phyloP scores from a whole-genome alignment of 2,888 invertebrate genomes.

The Andrena flavipes region DNA sequence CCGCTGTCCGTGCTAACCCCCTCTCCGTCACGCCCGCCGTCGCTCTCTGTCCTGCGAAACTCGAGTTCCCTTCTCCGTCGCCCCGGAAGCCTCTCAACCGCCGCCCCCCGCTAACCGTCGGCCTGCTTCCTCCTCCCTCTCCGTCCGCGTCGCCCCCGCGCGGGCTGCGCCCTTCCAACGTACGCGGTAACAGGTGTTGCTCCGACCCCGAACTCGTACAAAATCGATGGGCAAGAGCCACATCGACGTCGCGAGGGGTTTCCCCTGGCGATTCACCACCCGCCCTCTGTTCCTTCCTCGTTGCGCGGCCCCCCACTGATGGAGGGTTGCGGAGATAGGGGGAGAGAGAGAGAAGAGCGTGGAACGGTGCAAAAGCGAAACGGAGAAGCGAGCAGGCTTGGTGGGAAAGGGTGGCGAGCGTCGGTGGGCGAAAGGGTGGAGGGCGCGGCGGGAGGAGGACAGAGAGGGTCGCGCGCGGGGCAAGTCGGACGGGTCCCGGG shows the following conservation, averaged over 20 bases:
- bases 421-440: background rate
- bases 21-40: background rate
- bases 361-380: slow-evolving; percentile 45
- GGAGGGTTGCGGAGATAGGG: background rate
- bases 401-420: slow-evolving; percentile 33
- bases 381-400: slow-evolving; percentile 19
- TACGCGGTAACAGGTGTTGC: slow-evolving; percentile 83
- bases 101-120: background rate
- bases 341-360: slow-evolving; percentile 26
- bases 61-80: slow-evolving; percentile 10
- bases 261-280: slow-evolving; percentile 55
- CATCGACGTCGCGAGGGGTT: slow-evolving; percentile 69
- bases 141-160: slow-evolving; percentile 13
- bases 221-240: slow-evolving; percentile 78
- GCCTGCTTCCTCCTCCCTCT: background rate
- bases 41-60: slow-evolving; percentile 14
- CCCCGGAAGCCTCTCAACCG: slow-evolving; percentile 43
- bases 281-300: slow-evolving; percentile 50
- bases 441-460: slow-evolving; percentile 3
- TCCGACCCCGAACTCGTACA: slow-evolving; percentile 77
- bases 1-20: background rate
- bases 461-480: slow-evolving; percentile 35
- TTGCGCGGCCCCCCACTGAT: slow-evolving; percentile 38
- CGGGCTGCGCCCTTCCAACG: slow-evolving; percentile 59
- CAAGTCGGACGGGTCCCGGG: slow-evolving; percentile 15